Conservation (phyloP, 2,797 vertebrate species). For the Rhinatrema bivittatum region DNA sequence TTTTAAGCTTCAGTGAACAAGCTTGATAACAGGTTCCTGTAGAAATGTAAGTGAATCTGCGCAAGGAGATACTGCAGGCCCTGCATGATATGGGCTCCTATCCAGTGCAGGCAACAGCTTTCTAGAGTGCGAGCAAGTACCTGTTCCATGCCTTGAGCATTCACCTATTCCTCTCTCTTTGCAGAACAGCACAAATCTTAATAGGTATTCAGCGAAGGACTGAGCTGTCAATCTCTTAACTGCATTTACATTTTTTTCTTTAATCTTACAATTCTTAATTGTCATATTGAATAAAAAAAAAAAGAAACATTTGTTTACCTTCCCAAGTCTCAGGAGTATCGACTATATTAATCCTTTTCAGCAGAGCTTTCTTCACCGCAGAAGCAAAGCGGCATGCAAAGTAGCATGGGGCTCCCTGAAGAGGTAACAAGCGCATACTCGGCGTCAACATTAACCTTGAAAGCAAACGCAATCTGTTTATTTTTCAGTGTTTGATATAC, state of each 20-base stretch:
- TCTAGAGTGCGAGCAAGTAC: no score
- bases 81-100: no score
- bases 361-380: constrained; percentile 44
- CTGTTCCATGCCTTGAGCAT: no score
- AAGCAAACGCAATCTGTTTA: constrained; percentile 3
- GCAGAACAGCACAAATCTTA: constrained; percentile 21
- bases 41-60: no score
- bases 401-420: constrained; percentile 37
- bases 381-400: constrained; percentile 53
- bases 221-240: constrained; percentile 38
- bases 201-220: constrained; percentile 44
- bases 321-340: constrained; percentile 53
- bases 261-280: constrained; percentile 59
- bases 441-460: constrained; percentile 42
- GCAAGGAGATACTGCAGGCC: no score
- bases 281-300: constrained; percentile 65
- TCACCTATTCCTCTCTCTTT: constrained; percentile 16
- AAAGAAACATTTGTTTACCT: constrained; percentile 66
- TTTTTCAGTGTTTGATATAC: no score
- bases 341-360: constrained; percentile 64
- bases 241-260: constrained; percentile 53
- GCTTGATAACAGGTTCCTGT: no score
- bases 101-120: no score
- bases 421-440: constrained; percentile 17
- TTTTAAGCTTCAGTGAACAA: no score